A percentile compares a stretch with the other conserved stretches of the same genome.
Conservation (phyloP, 1,140 invertebrate species). For the Micrasema longulum region DNA sequence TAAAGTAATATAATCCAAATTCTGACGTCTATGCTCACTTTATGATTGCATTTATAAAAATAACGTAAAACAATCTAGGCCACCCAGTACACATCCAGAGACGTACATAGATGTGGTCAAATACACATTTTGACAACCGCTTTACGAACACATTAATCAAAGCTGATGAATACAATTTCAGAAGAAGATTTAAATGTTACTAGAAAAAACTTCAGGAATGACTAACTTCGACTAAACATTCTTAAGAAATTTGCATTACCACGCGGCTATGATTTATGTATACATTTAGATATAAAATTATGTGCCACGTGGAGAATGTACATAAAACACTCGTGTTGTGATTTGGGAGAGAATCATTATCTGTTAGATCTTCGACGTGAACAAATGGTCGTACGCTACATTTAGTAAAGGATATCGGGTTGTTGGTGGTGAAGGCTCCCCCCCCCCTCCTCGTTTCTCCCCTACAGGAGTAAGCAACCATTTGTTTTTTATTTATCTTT, state of each 20-base stretch:
- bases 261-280: constrained; percentile 8
- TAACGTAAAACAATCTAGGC: background rate
- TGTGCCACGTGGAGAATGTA: constrained; percentile 5
- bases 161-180: too few relatives aligned
- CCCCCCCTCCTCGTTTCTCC: too few relatives aligned
- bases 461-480: too few relatives aligned
- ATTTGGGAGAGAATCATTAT: background rate
- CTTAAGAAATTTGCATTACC: constrained; percentile 12
- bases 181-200: too few relatives aligned
- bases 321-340: background rate
- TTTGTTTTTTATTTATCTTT: too few relatives aligned
- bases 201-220: constrained; percentile 1
- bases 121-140: background rate
- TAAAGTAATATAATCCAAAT: too few relatives aligned
- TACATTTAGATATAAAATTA: background rate
- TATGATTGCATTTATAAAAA: background rate
- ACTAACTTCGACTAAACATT: constrained; percentile 11
- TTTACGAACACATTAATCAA: background rate
- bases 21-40: too few relatives aligned
- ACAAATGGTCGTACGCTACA: background rate
- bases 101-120: background rate
- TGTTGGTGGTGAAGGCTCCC: background rate
- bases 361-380: background rate
- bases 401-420: background rate
- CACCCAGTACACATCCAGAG: background rate